Percentiles rank a stretch among this genome's conserved stretches.
Evolutionary conservation across 92 coral and sea anemone species (phyloP).

Genomic region (Muricea muricata): DNA sequence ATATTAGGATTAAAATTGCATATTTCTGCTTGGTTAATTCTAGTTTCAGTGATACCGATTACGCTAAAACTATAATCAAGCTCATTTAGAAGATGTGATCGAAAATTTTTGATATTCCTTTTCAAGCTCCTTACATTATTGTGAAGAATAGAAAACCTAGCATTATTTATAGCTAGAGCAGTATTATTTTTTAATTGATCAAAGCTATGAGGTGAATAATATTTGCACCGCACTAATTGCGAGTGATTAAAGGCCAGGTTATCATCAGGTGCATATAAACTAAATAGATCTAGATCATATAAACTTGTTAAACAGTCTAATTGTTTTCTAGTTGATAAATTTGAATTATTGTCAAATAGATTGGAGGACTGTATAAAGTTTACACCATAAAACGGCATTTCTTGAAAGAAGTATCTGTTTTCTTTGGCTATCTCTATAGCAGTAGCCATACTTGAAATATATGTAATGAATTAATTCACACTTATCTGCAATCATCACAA

Average conservation of each 20-base stretch:
- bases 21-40: slow-evolving; percentile 33
- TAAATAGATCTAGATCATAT: slow-evolving; percentile 28
- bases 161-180: too few species aligned
- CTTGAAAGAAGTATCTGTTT: slow-evolving; percentile 27
- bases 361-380: slow-evolving; percentile 2
- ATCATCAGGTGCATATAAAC: not conserved
- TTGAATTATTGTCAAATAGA: slow-evolving; percentile 32
- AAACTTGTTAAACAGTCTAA: slow-evolving; percentile 47
- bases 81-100: slow-evolving; percentile 55
- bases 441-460: not conserved
- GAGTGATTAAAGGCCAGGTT: slow-evolving; percentile 29
- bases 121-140: slow-evolving; percentile 60
- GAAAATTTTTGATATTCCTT: slow-evolving; percentile 57
- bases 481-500: not conserved
- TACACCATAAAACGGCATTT: slow-evolving; percentile 41
- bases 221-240: slow-evolving; percentile 49
- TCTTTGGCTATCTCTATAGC: too few species aligned
- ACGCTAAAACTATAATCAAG: slow-evolving; percentile 51
- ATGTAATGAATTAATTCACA: not conserved
- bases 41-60: slow-evolving; percentile 69
- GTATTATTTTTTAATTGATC: slow-evolving; percentile 23
- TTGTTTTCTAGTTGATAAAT: slow-evolving; percentile 38
- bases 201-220: slow-evolving; percentile 54
- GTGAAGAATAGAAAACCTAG: slow-evolving; percentile 31
- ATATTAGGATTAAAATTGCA: slow-evolving; percentile 13